Evolutionary conservation across 30 jellyfish, hydroid and myxozoan genomes (phyloP).

Genomic region (Morbakka virulenta): DNA sequence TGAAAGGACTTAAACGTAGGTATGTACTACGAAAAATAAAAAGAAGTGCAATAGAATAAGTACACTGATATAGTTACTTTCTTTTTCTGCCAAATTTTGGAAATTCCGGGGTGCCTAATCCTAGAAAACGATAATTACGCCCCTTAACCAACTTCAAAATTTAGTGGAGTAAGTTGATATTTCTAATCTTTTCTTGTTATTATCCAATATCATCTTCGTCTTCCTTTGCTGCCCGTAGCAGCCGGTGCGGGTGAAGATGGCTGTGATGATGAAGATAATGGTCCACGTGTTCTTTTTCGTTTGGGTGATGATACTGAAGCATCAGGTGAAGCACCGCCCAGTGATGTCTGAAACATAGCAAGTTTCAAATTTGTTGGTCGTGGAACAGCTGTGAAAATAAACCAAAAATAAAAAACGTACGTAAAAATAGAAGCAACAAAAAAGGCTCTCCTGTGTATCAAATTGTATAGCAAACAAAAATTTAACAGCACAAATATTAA

Average conservation of each 20-base stretch:
- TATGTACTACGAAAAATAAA: too few relatives aligned
- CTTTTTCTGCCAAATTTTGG: too few relatives aligned
- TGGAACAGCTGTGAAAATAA: slow-evolving; percentile 37
- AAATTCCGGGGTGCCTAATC: too few relatives aligned
- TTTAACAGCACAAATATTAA: background rate
- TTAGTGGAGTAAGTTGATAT: too few relatives aligned
- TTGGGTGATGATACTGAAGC: slow-evolving; percentile 88
- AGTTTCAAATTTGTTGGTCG: slow-evolving; percentile 88
- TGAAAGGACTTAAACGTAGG: too few relatives aligned
- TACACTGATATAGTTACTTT: too few relatives aligned
- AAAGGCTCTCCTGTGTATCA: background rate
- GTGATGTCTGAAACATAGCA: slow-evolving; percentile 35
- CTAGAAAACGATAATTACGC: too few relatives aligned
- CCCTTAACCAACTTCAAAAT: too few relatives aligned
- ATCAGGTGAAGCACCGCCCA: slow-evolving; percentile 47
- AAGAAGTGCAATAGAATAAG: too few relatives aligned
- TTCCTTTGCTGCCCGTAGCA: slow-evolving; percentile 75
- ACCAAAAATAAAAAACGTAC: background rate
- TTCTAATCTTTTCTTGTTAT: too few relatives aligned
- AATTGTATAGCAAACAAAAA: too few relatives aligned
- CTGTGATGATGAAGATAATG: slow-evolving; percentile 68
- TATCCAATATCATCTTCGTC: slow-evolving; percentile 41
- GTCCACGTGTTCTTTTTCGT: slow-evolving; percentile 89
- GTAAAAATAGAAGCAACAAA: background rate
- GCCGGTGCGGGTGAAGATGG: slow-evolving; percentile 98